Evolutionary conservation across 2,113 vertebrate species (phyloP).

Genomic region (Aleadryas rufinucha): DNA sequence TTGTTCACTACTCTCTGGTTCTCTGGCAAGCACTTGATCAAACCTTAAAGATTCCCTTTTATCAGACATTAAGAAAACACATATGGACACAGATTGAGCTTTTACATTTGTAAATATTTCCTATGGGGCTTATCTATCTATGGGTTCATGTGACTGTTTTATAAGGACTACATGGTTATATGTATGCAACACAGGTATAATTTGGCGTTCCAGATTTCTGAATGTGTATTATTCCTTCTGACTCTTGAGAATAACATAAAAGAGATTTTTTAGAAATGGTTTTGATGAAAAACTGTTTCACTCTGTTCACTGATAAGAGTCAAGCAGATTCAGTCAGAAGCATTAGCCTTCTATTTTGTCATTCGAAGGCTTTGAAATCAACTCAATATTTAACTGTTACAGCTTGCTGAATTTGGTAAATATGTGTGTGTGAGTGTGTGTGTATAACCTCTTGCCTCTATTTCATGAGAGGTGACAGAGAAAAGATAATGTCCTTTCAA

Average conservation of each 20-base stretch:
- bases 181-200: neutral
- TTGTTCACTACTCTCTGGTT: neutral
- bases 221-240: neutral
- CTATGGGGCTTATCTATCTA: neutral
- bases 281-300: neutral
- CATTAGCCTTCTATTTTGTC: neutral
- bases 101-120: neutral
- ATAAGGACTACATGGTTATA: neutral
- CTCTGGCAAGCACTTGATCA: neutral
- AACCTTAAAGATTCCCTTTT: neutral
- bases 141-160: neutral
- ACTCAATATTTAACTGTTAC: neutral
- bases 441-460: neutral
- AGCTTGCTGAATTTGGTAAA: neutral
- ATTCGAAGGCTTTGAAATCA: neutral
- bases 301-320: neutral
- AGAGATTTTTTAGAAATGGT: neutral
- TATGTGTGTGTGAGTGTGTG: neutral
- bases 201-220: neutral
- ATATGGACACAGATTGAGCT: neutral
- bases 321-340: neutral
- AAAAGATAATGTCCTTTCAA: neutral
- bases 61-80: neutral
- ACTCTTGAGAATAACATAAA: neutral
- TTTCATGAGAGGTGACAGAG: neutral